Evolutionary conservation across 2,797 vertebrate genomes (phyloP), one percentile per base, ranked within the genome.

Genomic region (Heliangelus exortis): DNA sequence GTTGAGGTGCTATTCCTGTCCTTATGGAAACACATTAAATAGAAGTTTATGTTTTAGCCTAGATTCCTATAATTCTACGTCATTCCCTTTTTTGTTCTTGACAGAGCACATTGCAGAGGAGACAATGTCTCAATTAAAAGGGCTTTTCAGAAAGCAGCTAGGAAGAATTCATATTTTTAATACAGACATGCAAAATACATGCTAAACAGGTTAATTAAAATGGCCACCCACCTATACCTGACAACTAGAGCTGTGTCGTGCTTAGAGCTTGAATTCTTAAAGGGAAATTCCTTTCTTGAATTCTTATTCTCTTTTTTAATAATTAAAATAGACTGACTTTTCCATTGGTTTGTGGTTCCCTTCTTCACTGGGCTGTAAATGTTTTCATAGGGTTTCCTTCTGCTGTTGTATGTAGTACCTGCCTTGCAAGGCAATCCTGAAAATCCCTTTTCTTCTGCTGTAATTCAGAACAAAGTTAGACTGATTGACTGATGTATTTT

Each of bases 1-100:
- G 45, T 29, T 78, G 31, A 76, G 36, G 25, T 78, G 22, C 73
- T 86, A 53, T 39, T 78, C 53, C 26, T 87, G 28, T 73, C 15
- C 39, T 91, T 88, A 31, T 43, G 69, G 65, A 89, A 66, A 77
- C 67, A 34, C 84, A 87, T 91, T 89, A 93, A 85, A 48, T 73
- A 84, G 74, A 91, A 89, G 54, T 78, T 78, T 62, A n/a, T 91
- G 84, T 95, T 87, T 93, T 89, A 91, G 90, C 84, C 89, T 84
- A 51, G 51, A 51, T 83, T 74, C n/a, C 25, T 47, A 12, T 80
- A 80, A 61, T 96, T 92, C 79, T 65, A 80, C 77, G 77, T 62
- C 77, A 51, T 51, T 82, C 89, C 85, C 89, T 95, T 93, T 48
- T 48, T 81, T 82, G 29, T 39, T 87, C 47, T 26, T 41, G 67